phyloP scores from a whole-genome alignment of 1,140 invertebrate species.

The Bombus difficillimus region DNA sequence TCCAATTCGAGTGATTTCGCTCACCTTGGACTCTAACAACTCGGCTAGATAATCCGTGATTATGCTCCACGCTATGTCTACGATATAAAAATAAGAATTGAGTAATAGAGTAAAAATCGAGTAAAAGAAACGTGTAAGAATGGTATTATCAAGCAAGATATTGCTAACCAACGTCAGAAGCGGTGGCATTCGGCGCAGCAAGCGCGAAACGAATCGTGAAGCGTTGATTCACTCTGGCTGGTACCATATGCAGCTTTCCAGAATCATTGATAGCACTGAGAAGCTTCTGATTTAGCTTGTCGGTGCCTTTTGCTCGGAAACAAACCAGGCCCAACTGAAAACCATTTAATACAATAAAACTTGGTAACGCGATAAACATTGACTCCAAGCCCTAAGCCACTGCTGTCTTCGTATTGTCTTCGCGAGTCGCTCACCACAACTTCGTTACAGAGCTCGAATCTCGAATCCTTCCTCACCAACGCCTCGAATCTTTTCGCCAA shows the following conservation, averaged over 20 bases:
- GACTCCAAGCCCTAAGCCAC: too few relatives aligned
- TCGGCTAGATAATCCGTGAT: conserved; percentile 94
- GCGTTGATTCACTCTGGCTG: conserved; percentile 94
- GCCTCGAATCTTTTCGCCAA: conserved; percentile 97
- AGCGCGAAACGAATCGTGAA: conserved; percentile 98
- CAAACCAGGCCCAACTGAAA: conserved; percentile 91
- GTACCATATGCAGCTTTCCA: conserved; percentile 98
- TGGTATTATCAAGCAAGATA: background rate
- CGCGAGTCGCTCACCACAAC: conserved; percentile 89
- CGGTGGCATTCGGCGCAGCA: conserved; percentile 94
- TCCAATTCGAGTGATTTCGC: background rate
- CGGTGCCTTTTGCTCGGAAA: conserved; percentile 92
- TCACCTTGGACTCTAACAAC: conserved; percentile 87
- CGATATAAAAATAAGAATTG: conserved; percentile 59
- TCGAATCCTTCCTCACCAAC: conserved; percentile 91
- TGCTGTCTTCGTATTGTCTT: background rate
- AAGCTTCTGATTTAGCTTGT: conserved; percentile 96
- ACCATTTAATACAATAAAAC: conserved; percentile 47
- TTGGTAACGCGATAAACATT: background rate
- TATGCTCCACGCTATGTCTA: conserved; percentile 94
- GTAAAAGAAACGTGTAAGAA: background rate
- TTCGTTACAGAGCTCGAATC: conserved; percentile 97
- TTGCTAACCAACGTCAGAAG: conserved; percentile 91
- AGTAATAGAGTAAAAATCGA: background rate
- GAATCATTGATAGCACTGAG: conserved; percentile 97